These are phyloP conservation scores for Cyanistes caeruleus DNA, from an alignment of 2,113 vertebrate species.

Conservation along the genomic window DNA sequence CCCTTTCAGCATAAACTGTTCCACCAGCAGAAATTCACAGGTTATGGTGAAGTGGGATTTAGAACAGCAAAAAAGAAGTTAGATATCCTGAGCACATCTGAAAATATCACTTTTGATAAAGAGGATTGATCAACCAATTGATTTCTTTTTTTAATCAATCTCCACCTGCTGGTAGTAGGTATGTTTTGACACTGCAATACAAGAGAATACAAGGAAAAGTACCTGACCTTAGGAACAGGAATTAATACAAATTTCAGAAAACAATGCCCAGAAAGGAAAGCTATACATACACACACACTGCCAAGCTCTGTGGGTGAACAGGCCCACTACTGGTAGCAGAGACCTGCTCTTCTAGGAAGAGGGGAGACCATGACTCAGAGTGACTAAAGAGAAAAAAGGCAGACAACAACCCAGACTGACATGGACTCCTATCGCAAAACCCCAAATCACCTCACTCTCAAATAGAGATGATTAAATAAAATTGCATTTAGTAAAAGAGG, in stretches of 20 bases:
- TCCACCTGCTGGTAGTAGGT: not conserved
- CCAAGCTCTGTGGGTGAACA: not conserved
- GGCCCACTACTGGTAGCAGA: not conserved
- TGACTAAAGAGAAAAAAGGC: not conserved
- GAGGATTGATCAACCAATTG: accelerated
- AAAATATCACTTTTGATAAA: not conserved
- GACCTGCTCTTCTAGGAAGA: not conserved
- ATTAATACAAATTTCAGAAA: not conserved
- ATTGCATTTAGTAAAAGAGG: not conserved
- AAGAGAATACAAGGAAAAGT: not conserved
- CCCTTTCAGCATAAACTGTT: not conserved
- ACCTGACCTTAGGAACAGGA: not conserved
- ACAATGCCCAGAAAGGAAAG: not conserved
- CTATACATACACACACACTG: not conserved
- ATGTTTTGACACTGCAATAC: accelerated
- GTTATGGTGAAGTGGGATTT: not conserved
- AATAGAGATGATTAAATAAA: not conserved
- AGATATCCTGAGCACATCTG: not conserved
- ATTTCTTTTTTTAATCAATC: not conserved
- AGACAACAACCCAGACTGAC: not conserved
- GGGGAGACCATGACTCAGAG: not conserved
- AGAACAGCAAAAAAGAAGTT: not conserved
- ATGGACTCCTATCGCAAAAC: not conserved
- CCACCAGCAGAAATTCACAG: not conserved
- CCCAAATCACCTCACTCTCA: not conserved